Evolutionary conservation across 2,113 vertebrate genomes (phyloP).

Genomic region (Apteryx mantelli): DNA sequence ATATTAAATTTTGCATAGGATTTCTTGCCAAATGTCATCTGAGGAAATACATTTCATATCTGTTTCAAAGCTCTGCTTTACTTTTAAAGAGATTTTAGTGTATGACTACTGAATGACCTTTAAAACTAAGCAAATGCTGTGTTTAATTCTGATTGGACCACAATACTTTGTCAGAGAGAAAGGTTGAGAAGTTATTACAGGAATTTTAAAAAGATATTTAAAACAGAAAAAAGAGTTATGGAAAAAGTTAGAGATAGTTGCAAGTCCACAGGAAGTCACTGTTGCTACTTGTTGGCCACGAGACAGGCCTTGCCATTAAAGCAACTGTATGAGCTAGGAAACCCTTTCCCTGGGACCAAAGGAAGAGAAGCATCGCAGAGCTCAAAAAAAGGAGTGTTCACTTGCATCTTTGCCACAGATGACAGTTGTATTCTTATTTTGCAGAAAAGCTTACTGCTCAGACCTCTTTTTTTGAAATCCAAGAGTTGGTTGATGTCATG

Average conservation of each 20-base stretch:
- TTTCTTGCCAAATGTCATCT: slow-evolving; percentile 6
- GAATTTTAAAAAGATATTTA: not conserved
- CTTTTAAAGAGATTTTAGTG: not conserved
- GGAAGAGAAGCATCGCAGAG: not conserved
- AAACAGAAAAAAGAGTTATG: not conserved
- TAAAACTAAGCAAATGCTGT: slow-evolving; percentile 15
- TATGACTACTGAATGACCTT: slow-evolving; percentile 5
- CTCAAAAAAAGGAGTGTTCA: not conserved
- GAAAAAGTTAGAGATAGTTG: not conserved
- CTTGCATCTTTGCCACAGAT: not conserved
- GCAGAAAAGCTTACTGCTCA: not conserved
- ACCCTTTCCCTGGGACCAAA: not conserved
- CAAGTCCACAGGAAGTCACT: not conserved
- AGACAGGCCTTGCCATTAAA: not conserved
- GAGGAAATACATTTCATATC: not conserved
- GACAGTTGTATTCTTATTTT: not conserved
- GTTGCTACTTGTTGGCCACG: not conserved
- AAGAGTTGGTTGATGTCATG: not conserved
- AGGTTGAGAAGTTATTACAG: not conserved
- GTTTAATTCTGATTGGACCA: not conserved
- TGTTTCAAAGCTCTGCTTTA: not conserved
- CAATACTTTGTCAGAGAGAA: slow-evolving; percentile 2
- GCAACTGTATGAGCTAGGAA: not conserved
- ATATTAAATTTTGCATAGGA: not conserved
- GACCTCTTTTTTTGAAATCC: not conserved